Conservation (phyloP, 1,140 invertebrate species). For the Hermetia illucens region DNA sequence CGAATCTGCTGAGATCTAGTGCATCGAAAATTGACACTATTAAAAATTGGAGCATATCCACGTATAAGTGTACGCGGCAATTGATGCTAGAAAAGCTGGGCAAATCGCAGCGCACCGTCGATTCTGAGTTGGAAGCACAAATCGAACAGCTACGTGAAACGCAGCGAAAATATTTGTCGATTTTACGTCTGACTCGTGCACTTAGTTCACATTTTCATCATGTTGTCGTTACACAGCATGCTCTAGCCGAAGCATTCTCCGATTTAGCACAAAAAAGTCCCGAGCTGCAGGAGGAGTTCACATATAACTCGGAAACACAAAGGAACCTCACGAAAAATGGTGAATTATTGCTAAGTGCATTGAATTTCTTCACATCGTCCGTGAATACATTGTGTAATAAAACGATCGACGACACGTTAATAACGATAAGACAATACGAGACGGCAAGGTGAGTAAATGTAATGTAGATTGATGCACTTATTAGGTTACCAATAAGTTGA, state of each 20-base stretch:
- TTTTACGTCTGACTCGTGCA: constrained; percentile 69
- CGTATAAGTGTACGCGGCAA: constrained; percentile 93
- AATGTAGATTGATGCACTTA: too few species aligned
- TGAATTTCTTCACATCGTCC: constrained; percentile 93
- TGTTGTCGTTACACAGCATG: constrained; percentile 66
- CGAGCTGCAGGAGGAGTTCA: constrained; percentile 87
- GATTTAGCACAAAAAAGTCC: constrained; percentile 89
- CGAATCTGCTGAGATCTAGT: constrained; percentile 43
- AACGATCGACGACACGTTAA: constrained; percentile 90
- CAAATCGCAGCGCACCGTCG: constrained; percentile 72
- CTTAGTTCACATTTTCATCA: constrained; percentile 79
- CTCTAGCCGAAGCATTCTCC: constrained; percentile 55
- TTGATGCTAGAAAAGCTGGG: constrained; percentile 89
- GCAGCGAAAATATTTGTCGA: constrained; percentile 84
- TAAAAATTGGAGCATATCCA: constrained; percentile 92
- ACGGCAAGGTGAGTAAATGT: constrained; percentile 55
- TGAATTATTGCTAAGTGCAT: constrained; percentile 75
- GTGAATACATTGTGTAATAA: constrained; percentile 92
- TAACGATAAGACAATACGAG: constrained; percentile 88
- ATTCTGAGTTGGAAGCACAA: constrained; percentile 75
- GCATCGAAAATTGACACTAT: constrained; percentile 74
- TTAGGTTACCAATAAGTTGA: too few species aligned
- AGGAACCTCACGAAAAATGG: constrained; percentile 87
- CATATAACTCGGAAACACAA: constrained; percentile 92
- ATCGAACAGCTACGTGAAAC: constrained; percentile 86